phyloP scores from a whole-genome alignment of 2,113 vertebrate species.

The Heterocephalus glaber region DNA sequence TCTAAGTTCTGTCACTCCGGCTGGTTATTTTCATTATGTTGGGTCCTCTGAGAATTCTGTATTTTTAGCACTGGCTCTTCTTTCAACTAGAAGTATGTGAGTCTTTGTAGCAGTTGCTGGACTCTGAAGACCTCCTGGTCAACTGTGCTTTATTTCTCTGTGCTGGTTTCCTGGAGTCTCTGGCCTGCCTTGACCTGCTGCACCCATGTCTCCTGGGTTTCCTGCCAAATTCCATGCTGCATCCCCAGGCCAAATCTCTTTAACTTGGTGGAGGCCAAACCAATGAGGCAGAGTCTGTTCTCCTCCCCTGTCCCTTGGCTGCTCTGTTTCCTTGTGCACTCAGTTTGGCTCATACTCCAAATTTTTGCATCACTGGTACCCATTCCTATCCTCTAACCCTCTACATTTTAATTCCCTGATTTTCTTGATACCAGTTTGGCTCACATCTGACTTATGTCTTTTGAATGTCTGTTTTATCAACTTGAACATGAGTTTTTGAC shows the following conservation, averaged over 20 bases:
- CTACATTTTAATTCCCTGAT: not conserved
- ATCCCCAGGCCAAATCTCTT: not conserved
- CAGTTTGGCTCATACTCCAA: not conserved
- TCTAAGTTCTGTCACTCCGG: not conserved
- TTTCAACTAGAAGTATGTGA: not conserved
- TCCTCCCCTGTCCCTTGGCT: not conserved
- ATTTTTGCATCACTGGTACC: not conserved
- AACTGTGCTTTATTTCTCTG: not conserved
- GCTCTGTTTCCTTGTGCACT: not conserved
- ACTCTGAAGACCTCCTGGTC: not conserved
- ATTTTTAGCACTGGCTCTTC: slow-evolving; percentile 5
- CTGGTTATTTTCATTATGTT: not conserved
- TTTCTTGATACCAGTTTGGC: not conserved
- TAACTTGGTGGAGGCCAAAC: not conserved
- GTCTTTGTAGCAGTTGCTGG: not conserved
- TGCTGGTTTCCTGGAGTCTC: not conserved
- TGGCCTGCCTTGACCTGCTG: not conserved
- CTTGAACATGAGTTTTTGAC: not conserved
- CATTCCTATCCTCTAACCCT: not conserved
- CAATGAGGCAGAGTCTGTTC: not conserved
- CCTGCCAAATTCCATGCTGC: not conserved
- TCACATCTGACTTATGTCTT: not conserved
- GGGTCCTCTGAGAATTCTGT: not conserved
- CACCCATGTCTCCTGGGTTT: not conserved
- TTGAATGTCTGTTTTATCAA: not conserved